Evolutionary conservation across 64 coral and sea anemone species (phyloP).

Genomic region (Montipora capricornis): DNA sequence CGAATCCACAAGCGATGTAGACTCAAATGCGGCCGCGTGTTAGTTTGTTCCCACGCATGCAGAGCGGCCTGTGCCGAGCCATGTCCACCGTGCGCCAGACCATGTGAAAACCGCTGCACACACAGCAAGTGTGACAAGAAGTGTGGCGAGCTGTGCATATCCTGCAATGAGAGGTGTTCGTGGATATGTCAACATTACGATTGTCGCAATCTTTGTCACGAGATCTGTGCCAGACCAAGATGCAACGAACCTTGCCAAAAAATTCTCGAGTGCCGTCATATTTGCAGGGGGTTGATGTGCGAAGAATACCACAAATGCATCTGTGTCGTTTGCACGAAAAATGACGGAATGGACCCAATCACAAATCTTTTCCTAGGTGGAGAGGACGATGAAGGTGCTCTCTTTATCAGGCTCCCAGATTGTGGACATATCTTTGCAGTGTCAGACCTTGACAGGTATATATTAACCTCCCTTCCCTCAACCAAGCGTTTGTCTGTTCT

Average conservation of each 20-base stretch:
- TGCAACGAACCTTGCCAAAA: conserved; percentile 57
- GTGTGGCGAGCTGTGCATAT: conserved; percentile 58
- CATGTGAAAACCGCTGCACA: conserved; percentile 45
- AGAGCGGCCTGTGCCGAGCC: neutral
- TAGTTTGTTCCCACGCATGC: conserved; percentile 68
- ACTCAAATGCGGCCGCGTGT: conserved; percentile 23
- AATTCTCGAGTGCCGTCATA: neutral
- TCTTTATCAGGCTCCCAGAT: conserved; percentile 79
- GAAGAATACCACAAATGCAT: conserved; percentile 19
- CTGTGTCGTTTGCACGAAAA: conserved; percentile 12
- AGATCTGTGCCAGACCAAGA: conserved; percentile 58
- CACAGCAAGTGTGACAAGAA: conserved; percentile 45
- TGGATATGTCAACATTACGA: conserved; percentile 61
- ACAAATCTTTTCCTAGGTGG: neutral
- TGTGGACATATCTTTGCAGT: conserved; percentile 92
- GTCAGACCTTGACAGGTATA: conserved; percentile 64
- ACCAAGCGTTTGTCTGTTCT: no score
- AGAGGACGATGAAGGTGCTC: conserved; percentile 69
- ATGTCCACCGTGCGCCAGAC: conserved; percentile 54
- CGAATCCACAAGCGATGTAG: conserved; percentile 61
- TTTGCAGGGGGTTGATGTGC: conserved; percentile 59
- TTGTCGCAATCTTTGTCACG: conserved; percentile 53
- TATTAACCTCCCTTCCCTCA: no score
- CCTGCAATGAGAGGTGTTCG: conserved; percentile 12
- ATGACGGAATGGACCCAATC: neutral